These are phyloP conservation scores for Poeciliopsis retropinna DNA, from an alignment of 2,113 vertebrate genomes.

Conservation along the genomic window DNA sequence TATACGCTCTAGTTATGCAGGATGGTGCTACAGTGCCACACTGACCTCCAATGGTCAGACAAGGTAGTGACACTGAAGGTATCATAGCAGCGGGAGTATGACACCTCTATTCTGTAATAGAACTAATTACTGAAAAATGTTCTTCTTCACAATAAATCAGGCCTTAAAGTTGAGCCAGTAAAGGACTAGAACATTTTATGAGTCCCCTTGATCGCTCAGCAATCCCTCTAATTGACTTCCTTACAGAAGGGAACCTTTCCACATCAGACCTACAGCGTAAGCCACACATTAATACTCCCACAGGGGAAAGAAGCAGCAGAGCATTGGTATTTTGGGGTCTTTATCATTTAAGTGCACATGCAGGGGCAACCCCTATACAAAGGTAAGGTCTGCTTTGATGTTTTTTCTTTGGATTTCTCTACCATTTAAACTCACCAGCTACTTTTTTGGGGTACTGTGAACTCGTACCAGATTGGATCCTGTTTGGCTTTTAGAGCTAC, in stretches of 20 bases:
- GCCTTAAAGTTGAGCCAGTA: conserved; percentile 8
- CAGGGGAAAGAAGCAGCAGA: conserved; percentile 1
- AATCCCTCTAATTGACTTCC: conserved; percentile 47
- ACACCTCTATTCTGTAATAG: neutral
- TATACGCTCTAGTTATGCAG: neutral
- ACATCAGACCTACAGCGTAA: conserved; percentile 22
- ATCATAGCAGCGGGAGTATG: neutral
- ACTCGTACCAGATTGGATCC: neutral
- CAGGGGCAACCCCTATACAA: conserved; percentile 38
- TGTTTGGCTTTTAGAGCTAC: neutral
- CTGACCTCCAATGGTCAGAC: conserved; percentile 74
- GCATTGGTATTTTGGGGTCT: conserved; percentile 13
- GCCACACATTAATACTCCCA: conserved; percentile 25
- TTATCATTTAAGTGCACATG: conserved; percentile 13
- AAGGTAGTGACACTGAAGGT: conserved; percentile 30
- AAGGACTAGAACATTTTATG: conserved; percentile 21
- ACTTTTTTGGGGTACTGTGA: neutral
- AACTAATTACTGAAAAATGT: conserved; percentile 15
- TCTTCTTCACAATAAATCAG: conserved; percentile 8
- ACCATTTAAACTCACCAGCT: neutral
- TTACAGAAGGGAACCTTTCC: conserved; percentile 33
- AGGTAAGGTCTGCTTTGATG: conserved; percentile 37
- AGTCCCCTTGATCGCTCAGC: conserved; percentile 19
- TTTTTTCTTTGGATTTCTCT: neutral
- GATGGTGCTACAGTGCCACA: conserved; percentile 51